These are phyloP conservation scores for Troilus luridus DNA, from an alignment of 2,888 invertebrate species.

Conservation along the genomic window DNA sequence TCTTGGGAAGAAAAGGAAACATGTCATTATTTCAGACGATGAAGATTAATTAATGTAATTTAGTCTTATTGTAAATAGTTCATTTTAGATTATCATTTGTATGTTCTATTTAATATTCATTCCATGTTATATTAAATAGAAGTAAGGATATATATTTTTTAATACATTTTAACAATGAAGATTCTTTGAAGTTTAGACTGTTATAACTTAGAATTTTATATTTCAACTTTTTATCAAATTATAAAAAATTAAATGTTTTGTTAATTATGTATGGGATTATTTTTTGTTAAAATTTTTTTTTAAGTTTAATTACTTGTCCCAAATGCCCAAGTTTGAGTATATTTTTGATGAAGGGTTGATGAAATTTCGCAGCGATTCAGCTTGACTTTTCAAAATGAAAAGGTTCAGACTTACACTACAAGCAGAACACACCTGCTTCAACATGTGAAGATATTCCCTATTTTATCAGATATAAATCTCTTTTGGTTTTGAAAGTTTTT, in stretches of 20 bases:
- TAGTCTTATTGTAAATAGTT: background rate
- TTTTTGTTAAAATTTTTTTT: background rate
- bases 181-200: background rate
- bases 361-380: no score
- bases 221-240: background rate
- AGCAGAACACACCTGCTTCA: no score
- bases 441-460: no score
- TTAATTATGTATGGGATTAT: background rate
- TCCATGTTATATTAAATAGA: background rate
- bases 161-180: background rate
- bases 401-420: no score
- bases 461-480: no score
- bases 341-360: no score
- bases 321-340: no score
- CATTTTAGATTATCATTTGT: background rate
- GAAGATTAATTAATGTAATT: background rate
- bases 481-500: no score
- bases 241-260: background rate
- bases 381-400: no score
- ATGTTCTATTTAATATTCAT: background rate
- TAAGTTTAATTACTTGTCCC: background rate
- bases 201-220: background rate
- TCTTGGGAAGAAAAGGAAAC: constrained; percentile 51
- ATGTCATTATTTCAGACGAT: constrained; percentile 58
- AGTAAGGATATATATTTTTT: background rate